A percentile compares a stretch with the other conserved stretches of the same genome.
phyloP scores from a whole-genome alignment of 2,888 invertebrate species.

The Cantharis nigra region DNA sequence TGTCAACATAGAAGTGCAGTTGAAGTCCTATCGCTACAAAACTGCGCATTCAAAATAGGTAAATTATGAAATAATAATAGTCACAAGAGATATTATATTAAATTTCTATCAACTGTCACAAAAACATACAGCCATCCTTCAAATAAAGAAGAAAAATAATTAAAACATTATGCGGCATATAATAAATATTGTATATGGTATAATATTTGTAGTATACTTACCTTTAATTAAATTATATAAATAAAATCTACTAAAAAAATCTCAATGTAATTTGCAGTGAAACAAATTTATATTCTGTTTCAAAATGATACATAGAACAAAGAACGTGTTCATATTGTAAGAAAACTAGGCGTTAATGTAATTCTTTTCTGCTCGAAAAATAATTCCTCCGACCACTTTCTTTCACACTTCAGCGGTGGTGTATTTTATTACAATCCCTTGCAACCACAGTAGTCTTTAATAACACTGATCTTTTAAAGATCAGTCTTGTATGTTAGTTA shows the following conservation, averaged over 20 bases:
- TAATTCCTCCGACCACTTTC: constrained; percentile 27
- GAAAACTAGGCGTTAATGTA: constrained; percentile 24
- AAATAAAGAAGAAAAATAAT: too few relatives aligned
- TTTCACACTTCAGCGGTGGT: constrained; percentile 33
- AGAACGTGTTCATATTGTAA: constrained; percentile 20
- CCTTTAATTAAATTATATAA: too few relatives aligned
- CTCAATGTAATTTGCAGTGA: not conserved
- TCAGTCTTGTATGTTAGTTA: constrained; percentile 33
- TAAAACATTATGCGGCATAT: too few relatives aligned
- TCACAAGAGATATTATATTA: too few relatives aligned
- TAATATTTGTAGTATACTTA: too few relatives aligned
- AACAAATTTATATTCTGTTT: constrained; percentile 25
- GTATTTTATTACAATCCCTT: constrained; percentile 34
- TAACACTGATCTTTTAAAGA: constrained; percentile 36
- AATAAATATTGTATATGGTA: too few relatives aligned
- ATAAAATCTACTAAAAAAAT: too few relatives aligned
- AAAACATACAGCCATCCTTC: not conserved
- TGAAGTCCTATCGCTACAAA: not conserved
- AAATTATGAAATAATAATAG: not conserved
- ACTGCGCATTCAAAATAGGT: too few relatives aligned
- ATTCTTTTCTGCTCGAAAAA: constrained; percentile 29
- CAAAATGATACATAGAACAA: constrained; percentile 16
- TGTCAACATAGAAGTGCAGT: not conserved
- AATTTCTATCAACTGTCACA: not conserved
- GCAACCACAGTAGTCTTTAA: constrained; percentile 31